A percentile compares a stretch with the other conserved stretches of the same genome.
These are phyloP conservation scores for Leptinotarsa texana DNA, from an alignment of 1,140 invertebrate species.

Conservation along the genomic window DNA sequence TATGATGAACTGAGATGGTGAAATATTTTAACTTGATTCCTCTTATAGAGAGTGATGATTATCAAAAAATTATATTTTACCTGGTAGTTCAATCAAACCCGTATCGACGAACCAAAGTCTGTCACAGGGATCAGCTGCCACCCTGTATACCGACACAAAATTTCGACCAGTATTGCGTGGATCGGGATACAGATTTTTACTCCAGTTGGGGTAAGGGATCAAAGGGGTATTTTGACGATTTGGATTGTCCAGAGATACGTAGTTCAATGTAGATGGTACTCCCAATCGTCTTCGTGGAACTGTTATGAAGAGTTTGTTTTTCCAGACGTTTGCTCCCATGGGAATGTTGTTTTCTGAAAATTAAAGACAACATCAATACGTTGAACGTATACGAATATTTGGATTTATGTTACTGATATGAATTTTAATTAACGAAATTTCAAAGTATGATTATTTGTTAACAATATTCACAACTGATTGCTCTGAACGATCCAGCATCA, in stretches of 20 bases:
- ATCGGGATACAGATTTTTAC: conserved; percentile 61
- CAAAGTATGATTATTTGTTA: no score
- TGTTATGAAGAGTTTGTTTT: conserved; percentile 72
- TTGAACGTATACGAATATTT: no score
- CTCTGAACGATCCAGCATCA: no score
- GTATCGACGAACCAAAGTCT: conserved; percentile 78
- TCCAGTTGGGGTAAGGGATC: conserved; percentile 66
- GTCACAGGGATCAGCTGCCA: conserved; percentile 68
- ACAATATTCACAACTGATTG: no score
- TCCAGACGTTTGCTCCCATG: conserved; percentile 68
- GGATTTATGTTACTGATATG: no score
- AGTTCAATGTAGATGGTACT: conserved; percentile 73
- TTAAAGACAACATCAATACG: no score
- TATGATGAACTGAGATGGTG: no score
- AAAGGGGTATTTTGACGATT: conserved; percentile 55
- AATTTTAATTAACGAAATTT: no score
- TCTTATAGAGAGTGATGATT: neutral
- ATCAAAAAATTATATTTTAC: conserved; percentile 34
- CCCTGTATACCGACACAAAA: conserved; percentile 69
- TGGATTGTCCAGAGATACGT: conserved; percentile 58
- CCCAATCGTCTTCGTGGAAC: conserved; percentile 68
- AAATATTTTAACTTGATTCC: no score
- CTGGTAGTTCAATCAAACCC: conserved; percentile 62
- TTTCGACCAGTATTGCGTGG: conserved; percentile 37
- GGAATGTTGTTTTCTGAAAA: conserved; percentile 71